Evolutionary conservation across 2,888 invertebrate genomes (phyloP), one percentile per base, ranked within the genome.

Genomic region (Agrenia bidenticulata): DNA sequence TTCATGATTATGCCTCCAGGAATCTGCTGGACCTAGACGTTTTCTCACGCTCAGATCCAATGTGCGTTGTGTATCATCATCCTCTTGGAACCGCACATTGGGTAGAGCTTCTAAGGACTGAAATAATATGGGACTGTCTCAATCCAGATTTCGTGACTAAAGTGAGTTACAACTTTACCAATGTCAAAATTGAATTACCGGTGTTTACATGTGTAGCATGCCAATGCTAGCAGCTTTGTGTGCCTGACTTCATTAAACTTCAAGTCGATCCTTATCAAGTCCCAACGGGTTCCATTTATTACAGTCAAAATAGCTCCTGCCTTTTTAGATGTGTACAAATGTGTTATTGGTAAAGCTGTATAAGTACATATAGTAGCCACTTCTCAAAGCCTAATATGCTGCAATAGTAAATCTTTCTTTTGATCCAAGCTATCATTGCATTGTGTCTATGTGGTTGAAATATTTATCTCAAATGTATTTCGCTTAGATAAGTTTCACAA

Each of bases 41-140:
- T 1, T 79, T 83, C 68, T 84, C 84, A 1, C 84, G 84, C 76
- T 84, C 84, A 23, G 84, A 84, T 77, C 84, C 84, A 4, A 79
- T 83, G 79, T 82, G 82, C 79, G 80, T 81, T 9, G 77, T 80
- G 2, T 81, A 78, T 70, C 69, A 79, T 59, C 78, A 81, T 69
- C 78, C 79, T 21, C 77, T 66, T 78, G 79, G 61, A 66, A 76
- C 61, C 74, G 73, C 21, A 37, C 77, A 78, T 50, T 81, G 80
- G 79, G 74, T 77, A 45, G 81, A 81, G 69, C 75, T 79, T 49
- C 79, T 78, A 39, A 76, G 82, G 50, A 83, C 82, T 1, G 82
- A 83, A 77, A 77, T 77, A 17, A 79, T 83, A 51, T 77, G 78
- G 63, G 82, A 83, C 77, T 80, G 78, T 23, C 76, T 82, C 42